Base-by-base conservation (phyloP, 2,113 vertebrate genomes). In the Paradoxurus hermaphroditus region DNA sequence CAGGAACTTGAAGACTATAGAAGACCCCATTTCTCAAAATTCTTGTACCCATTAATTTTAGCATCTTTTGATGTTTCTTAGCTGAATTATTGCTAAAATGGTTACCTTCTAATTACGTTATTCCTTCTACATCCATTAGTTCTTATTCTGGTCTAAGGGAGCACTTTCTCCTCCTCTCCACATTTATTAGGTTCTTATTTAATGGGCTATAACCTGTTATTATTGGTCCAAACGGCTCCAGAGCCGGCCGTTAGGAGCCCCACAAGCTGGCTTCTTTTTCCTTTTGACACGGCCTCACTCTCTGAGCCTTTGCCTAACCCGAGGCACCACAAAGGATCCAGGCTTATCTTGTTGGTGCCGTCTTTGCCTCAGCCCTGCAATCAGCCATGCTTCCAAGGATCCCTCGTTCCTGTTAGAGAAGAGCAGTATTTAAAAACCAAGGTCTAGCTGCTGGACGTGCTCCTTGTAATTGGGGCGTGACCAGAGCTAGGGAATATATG, bases 1-100 rank as follows among this genome's bases (percentile, higher is more conserved):
- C 27, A 79, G 49, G 85, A 68, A 23, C 63, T 86, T 90, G n/a
- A 91, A 83, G 56, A 75, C 15, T 27, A 9, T 79, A n/a, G 39
- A 65, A 27, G 21, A 67, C 41, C 12, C 41, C 59, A 21, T 77
- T 90, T 87, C 73, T 93, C 41, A 78, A 53, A 87, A 56, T 53
- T 93, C 70, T 83, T n/a, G n/a, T n/a, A 25, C 59, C 25, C 12
- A n/a, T 65, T 82, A 63, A 87, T 90, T 83, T 93, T 86, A 70
- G 23, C 81, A 46, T 94, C 41, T n/a, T 92, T 90, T 86, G 59
- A 56, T 90, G 31, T 86, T 87, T 92, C 87, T 77, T 92, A 70
- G 70, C 70, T 86, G 84, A 94, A 41, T 93, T 94, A 53, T 75
- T 92, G 44, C 65, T 73, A 19, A 72, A 75, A 34, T 72, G n/a